Percentiles rank a stretch among this genome's conserved stretches.
Conservation (phyloP, 2,113 vertebrate genomes). For the Tragelaphus strepsiceros region DNA sequence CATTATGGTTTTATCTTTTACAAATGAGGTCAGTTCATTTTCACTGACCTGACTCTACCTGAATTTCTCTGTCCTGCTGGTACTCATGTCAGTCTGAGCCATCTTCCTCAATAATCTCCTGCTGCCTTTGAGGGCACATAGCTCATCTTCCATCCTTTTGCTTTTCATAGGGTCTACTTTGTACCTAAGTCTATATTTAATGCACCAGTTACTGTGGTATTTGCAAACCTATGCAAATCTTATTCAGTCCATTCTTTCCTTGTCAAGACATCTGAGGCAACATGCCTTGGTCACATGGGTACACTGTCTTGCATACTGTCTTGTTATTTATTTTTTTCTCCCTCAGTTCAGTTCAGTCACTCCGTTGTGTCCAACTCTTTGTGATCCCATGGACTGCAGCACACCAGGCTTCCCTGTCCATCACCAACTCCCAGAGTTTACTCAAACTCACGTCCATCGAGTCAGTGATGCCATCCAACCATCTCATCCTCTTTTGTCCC, state of each 20-base stretch:
- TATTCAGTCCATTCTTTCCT: neutral
- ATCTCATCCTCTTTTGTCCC: neutral
- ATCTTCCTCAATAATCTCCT: neutral
- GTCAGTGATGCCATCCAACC: neutral
- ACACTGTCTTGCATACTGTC: fast-evolving
- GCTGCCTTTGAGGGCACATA: neutral
- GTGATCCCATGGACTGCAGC: neutral
- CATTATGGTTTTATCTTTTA: neutral
- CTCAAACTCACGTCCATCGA: neutral
- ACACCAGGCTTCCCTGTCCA: neutral
- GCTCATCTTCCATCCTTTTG: neutral
- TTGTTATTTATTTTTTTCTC: neutral
- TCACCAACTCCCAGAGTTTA: neutral
- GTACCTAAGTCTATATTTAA: neutral
- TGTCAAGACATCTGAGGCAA: neutral
- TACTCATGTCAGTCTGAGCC: neutral
- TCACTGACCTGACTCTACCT: neutral
- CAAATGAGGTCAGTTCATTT: neutral
- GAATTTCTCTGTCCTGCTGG: neutral
- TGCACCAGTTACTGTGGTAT: neutral
- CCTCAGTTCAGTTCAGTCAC: neutral
- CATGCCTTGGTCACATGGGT: neutral
- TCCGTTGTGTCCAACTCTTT: neutral
- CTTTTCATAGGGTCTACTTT: neutral
- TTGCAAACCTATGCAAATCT: neutral